Percentiles rank a stretch among this genome's conserved stretches.
These are phyloP conservation scores for Nymphalis io DNA, from an alignment of 1,140 invertebrate genomes.

Conservation along the genomic window DNA sequence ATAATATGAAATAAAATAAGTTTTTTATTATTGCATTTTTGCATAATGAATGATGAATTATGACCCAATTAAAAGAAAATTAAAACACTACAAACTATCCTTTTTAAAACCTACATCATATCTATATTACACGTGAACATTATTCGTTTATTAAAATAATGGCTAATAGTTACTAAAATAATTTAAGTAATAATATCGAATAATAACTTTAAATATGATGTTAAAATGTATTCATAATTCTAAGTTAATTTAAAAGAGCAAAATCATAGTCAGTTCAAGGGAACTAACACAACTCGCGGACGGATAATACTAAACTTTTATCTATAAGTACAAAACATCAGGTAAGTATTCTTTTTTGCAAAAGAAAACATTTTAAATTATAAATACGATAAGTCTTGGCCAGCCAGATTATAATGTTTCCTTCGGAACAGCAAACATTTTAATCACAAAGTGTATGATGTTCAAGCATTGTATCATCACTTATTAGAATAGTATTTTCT, in stretches of 20 bases:
- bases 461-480: slow-evolving; percentile 64
- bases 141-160: no score
- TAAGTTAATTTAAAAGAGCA: no score
- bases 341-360: neutral
- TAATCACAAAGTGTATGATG: slow-evolving; percentile 69
- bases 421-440: neutral
- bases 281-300: neutral
- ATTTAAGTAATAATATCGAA: no score
- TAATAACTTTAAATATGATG: no score
- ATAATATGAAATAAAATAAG: slow-evolving; percentile 71
- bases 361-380: neutral
- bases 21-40: slow-evolving; percentile 44
- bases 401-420: slow-evolving; percentile 1
- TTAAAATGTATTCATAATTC: no score
- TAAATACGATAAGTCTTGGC: neutral
- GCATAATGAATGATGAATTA: no score
- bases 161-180: no score
- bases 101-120: neutral
- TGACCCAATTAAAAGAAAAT: neutral
- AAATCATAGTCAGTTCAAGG: neutral
- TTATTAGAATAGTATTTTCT: slow-evolving; percentile 69
- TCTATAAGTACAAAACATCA: neutral
- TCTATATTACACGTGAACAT: neutral
- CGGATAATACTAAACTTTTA: slow-evolving; percentile 1
- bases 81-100: neutral